Evolutionary conservation across 2,888 invertebrate species (phyloP), one percentile per base, ranked within the genome.

Genomic region (Cataglyphis cursor): DNA sequence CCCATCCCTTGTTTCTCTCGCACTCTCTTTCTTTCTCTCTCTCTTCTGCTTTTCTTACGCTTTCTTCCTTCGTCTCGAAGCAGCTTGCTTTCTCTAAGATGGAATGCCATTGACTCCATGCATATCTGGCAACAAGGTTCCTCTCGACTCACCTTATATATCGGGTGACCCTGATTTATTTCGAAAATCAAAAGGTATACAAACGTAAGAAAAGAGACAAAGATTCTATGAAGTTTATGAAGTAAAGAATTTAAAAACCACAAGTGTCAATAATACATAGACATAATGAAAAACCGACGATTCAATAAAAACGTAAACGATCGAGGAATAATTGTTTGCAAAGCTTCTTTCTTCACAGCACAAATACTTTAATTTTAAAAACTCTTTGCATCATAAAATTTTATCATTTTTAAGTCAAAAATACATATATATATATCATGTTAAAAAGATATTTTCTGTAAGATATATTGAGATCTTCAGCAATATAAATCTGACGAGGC

Each of bases 51-150:
- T 85, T 66, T 68, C 61, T 78, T 72, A 51, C 66, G 28, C 64
- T 64, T 64, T 64, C 57, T 68, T 24, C 75, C 68, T 74, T 28
- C 51, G 35, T 59, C 70, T 35, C 74, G 21, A 65, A 80, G 80
- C 74, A 72, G 75, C 83, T 87, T 82, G 82, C 83, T 85, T 87
- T 87, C 89, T 88, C 88, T 85, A 89, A 88, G 90, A 89, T 88
- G 92, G 91, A 93, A 93, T 93, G 93, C 92, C 92, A 92, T 92
- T 93, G 93, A 93, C 92, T 93, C 88, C 91, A 88, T 90, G 91
- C 91, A 91, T 93, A 92, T 93, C 92, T 92, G 91, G 92, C 92
- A 92, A 91, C 93, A 90, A 92, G 91, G 91, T 91, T 90, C 90
- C 87, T 85, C 87, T 83, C 87, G 85, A 73, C 84, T 85, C 85